phyloP scores from a whole-genome alignment of 2,113 vertebrate genomes.

The Protobothrops flavoviridis region DNA sequence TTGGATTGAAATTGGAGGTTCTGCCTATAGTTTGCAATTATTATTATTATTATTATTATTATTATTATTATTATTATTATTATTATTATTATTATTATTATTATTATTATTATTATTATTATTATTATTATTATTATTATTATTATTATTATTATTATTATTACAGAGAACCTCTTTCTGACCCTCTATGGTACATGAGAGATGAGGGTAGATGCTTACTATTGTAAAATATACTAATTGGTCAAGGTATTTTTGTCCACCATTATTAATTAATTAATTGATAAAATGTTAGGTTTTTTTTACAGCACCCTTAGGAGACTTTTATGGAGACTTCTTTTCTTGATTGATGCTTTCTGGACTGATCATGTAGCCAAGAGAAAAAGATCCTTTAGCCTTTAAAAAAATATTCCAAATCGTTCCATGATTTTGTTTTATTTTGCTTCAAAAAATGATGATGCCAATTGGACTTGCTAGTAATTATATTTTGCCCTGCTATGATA shows the following conservation, averaged over 20 bases:
- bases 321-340: neutral
- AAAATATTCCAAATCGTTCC: neutral
- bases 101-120: too few relatives aligned
- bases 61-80: too few relatives aligned
- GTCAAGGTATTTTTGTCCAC: neutral
- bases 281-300: neutral
- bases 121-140: too few relatives aligned
- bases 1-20: too few relatives aligned
- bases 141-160: neutral
- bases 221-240: neutral
- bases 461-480: neutral
- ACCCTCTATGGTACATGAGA: neutral
- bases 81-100: too few relatives aligned
- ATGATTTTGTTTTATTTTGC: neutral
- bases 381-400: neutral
- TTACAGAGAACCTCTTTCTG: neutral
- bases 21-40: too few relatives aligned
- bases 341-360: neutral
- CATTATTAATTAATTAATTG: neutral
- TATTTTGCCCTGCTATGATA: neutral
- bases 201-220: neutral
- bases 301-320: neutral
- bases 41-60: too few relatives aligned
- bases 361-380: neutral
- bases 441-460: neutral